Percentiles rank a stretch among this genome's conserved stretches.
Evolutionary conservation across 2,797 vertebrate species (phyloP).

Genomic region (Muscicapa striata): DNA sequence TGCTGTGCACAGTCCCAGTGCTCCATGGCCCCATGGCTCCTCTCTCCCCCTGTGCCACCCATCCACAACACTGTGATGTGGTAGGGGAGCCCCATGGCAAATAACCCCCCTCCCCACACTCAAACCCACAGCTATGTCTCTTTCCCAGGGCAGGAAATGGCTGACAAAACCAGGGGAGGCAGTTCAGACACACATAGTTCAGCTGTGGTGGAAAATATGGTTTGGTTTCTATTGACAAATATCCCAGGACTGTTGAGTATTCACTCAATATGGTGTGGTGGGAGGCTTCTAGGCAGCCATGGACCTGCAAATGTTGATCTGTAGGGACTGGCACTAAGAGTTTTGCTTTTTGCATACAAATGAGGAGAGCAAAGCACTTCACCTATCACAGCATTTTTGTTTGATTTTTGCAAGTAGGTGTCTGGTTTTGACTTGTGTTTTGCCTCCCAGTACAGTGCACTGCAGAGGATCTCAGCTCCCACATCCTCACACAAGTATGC

Average conservation of each 20-base stretch:
- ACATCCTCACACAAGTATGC: not conserved
- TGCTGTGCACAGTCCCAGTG: not conserved
- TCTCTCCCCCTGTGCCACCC: not conserved
- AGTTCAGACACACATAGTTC: not conserved
- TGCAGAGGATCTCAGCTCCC: not conserved
- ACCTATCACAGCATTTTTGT: not conserved
- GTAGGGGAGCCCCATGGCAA: accelerated
- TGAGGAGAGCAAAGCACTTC: not conserved
- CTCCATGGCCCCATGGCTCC: not conserved
- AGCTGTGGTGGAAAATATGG: not conserved
- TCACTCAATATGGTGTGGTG: not conserved
- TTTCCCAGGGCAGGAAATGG: not conserved
- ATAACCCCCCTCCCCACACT: not conserved
- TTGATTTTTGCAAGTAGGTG: not conserved
- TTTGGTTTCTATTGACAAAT: not conserved
- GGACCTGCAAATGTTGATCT: not conserved
- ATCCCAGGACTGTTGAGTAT: not conserved
- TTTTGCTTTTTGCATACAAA: not conserved
- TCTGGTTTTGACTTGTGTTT: not conserved
- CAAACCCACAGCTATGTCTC: not conserved
- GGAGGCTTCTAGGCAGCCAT: not conserved
- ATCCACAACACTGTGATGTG: not conserved
- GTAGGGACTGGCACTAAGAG: not conserved
- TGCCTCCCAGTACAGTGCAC: not conserved
- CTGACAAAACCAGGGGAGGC: not conserved